Base-by-base conservation (phyloP, 2,797 vertebrate species). In the Sandelia bainsii region DNA sequence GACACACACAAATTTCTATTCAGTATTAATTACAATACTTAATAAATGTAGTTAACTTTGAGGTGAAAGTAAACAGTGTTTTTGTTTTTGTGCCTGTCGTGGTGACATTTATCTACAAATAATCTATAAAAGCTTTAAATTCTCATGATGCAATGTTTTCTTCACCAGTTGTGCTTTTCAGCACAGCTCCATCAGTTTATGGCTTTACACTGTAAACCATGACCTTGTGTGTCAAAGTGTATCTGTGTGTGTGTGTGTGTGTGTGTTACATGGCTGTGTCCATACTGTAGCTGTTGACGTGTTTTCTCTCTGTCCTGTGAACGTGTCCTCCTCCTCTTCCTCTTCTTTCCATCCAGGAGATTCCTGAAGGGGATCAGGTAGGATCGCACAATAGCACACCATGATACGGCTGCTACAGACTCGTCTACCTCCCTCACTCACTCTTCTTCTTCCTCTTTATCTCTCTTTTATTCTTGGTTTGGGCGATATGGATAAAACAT, bases 331-430 rank as follows among this genome's bases (percentile, higher is more conserved):
- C 50, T 89, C 87, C 59, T 88, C 87, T 25, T 90, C 91, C 13
- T 89, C 80, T 79, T 90, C 86, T 95, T 90, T 95, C 95, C 96
- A 95, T 97, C 93, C 97, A 99, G 98, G 98, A 98, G 93, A 96
- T 97, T 97, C 96, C 97, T 96, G 96, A 98, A 96, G 97, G 95
- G 96, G 97, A 98, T 94, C 97, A 99, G 98, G 98, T 99, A 99
- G 97, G 92, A 90, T 79, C 89, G 85, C 81, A 86, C 87, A 83
- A 69, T 85, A 80, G 88, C 83, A 88, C 84, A 85, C 66, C 90
- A 87, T 90, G 87, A 88, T 88, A 92, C 66, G 83, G 88, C 89
- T 90, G 90, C 86, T 85, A 83, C 87, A 90, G 90, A 87, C 84
- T 76, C 69, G 60, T 86, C 75, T 79, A 71, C 74, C 69, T 87